phyloP scores from a whole-genome alignment of 2,888 invertebrate genomes.

The Magallana nippona region DNA sequence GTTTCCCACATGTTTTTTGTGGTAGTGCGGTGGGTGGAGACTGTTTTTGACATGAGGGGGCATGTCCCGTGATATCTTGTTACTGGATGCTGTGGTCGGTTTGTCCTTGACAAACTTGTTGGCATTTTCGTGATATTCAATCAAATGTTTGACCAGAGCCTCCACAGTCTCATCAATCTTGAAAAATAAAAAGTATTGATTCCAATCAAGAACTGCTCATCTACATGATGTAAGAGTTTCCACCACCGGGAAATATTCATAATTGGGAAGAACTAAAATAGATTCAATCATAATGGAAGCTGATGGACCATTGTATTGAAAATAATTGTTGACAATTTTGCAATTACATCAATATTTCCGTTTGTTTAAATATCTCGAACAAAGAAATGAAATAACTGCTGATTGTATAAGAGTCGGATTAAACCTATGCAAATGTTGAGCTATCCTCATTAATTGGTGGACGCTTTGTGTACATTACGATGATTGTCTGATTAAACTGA shows the following conservation, averaged over 20 bases:
- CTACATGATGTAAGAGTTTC: not conserved
- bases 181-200: slow-evolving; percentile 61
- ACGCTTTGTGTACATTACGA: no score
- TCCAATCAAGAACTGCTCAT: not conserved
- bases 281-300: no score
- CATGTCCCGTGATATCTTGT: slow-evolving; percentile 51
- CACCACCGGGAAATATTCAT: not conserved
- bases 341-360: no score
- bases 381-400: no score
- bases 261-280: no score
- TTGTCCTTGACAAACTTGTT: slow-evolving; percentile 58
- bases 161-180: slow-evolving; percentile 94
- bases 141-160: slow-evolving; percentile 93
- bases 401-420: no score
- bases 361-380: no score
- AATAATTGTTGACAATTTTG: no score
- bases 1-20: not conserved
- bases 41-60: slow-evolving; percentile 48
- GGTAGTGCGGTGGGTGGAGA: slow-evolving; percentile 4
- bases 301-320: no score
- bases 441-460: no score
- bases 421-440: no score
- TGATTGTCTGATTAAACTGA: no score
- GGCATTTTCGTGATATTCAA: slow-evolving; percentile 88
- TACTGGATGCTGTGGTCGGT: slow-evolving; percentile 79